phyloP scores from a whole-genome alignment of 1,140 invertebrate species.

The Hyposmocoma kahamanoa region DNA sequence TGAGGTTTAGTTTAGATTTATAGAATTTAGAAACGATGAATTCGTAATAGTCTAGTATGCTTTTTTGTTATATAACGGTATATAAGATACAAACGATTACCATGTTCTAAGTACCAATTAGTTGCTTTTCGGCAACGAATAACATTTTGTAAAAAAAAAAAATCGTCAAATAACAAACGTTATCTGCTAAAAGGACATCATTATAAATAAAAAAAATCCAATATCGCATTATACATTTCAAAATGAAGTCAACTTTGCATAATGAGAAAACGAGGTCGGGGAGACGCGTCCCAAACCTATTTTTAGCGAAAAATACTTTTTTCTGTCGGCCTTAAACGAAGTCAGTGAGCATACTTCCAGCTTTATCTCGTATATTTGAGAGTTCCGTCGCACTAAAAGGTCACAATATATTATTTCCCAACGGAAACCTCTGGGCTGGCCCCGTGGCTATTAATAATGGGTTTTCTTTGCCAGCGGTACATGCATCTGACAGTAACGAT shows the following conservation, averaged over 20 bases:
- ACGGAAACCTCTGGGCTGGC: constrained; percentile 31
- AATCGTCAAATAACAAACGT: neutral
- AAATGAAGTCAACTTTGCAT: neutral
- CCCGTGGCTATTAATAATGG: constrained; percentile 53
- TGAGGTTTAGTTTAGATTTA: too few relatives aligned
- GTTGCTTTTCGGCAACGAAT: too few relatives aligned
- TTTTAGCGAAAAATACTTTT: neutral
- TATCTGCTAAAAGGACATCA: neutral
- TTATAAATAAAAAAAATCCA: neutral
- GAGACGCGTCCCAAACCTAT: neutral
- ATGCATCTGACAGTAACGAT: constrained; percentile 61
- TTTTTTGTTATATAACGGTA: too few relatives aligned
- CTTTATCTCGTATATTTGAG: constrained; percentile 24
- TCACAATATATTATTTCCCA: constrained; percentile 50
- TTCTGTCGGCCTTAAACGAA: neutral
- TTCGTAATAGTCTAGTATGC: too few relatives aligned
- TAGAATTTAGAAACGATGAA: too few relatives aligned
- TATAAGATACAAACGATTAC: too few relatives aligned
- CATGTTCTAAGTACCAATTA: too few relatives aligned
- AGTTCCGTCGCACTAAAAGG: constrained; percentile 31
- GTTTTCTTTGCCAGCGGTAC: constrained; percentile 47
- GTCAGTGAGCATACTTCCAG: neutral
- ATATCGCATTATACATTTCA: neutral
- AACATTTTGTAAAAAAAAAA: too few relatives aligned
- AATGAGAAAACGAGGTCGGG: neutral